Evolutionary conservation across 2,888 invertebrate species (phyloP), one percentile per base, ranked within the genome.

Genomic region (Gerris lacustris): DNA sequence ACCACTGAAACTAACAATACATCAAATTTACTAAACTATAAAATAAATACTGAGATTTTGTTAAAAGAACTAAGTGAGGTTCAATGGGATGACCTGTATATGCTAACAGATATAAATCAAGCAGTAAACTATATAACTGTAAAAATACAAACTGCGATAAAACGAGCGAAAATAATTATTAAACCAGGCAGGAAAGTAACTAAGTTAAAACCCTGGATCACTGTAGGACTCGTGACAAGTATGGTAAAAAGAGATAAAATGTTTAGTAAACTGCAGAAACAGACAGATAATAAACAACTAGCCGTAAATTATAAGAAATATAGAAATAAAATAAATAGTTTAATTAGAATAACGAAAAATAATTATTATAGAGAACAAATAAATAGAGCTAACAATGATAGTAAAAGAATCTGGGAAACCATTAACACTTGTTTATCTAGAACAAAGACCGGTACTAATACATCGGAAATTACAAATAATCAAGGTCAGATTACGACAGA

Each of bases 81-180:
- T 15, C 62, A 68, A 7, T 68, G 68, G 68, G n/a, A 55, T n/a
- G 6, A 6, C n/a, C 31, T 68, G 9, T 68, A 68, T 62, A 6
- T 31, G 9, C 18, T 43, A 17, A 15, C 17, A 9, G 15, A 43
- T 6, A 43, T 68, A 11, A 15, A 43, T 44, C 17, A 15, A 18
- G 62, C 43, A 18, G 47, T 17, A 18, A 47, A 45, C 44, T 68
- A 62, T 62, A 44, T n/a, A 31, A n/a, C n/a, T n/a, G n/a, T n/a
- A n/a, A n/a, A n/a, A n/a, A n/a, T n/a, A n/a, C n/a, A n/a, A n/a
- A n/a, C n/a, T n/a, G n/a, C n/a, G n/a, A n/a, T n/a, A n/a, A n/a
- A n/a, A n/a, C n/a, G n/a, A n/a, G n/a, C n/a, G 45, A 68, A 7
- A 55, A 15, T 31, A 43, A 44, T 15, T 11, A 45, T 18, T 55